A percentile compares a stretch with the other conserved stretches of the same genome.
phyloP scores from a whole-genome alignment of 2,113 vertebrate genomes.

The Oplegnathus fasciatus region DNA sequence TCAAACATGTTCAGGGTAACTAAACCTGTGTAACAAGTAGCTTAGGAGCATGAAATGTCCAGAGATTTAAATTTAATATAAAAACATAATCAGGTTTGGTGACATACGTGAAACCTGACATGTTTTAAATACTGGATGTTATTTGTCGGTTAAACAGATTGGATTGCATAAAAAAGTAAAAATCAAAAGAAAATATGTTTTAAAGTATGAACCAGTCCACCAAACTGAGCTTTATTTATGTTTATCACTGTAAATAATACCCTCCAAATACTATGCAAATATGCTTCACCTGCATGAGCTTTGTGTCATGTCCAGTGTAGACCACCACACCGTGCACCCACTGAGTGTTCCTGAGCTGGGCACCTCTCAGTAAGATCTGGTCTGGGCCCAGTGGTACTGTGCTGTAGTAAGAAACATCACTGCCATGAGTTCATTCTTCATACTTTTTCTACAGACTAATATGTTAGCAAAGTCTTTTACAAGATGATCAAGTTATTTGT shows the following conservation, averaged over 20 bases:
- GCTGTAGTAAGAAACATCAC: slow-evolving; percentile 78
- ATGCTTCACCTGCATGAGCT: slow-evolving; percentile 95
- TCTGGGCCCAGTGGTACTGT: slow-evolving; percentile 94
- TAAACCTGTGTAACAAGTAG: background rate
- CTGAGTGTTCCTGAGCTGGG: slow-evolving; percentile 97
- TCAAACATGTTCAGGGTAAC: background rate
- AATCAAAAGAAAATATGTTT: background rate
- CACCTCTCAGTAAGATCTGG: slow-evolving; percentile 97
- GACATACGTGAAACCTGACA: background rate
- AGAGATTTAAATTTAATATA: background rate
- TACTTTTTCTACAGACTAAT: background rate
- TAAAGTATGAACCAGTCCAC: background rate
- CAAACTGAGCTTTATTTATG: background rate
- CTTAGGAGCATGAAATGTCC: background rate
- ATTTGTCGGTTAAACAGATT: background rate
- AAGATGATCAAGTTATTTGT: background rate
- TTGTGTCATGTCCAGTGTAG: slow-evolving; percentile 98
- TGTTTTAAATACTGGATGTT: background rate
- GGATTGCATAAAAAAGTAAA: background rate
- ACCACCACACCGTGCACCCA: slow-evolving; percentile 98
- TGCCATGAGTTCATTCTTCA: background rate
- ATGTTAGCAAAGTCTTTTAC: background rate
- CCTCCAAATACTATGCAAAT: background rate
- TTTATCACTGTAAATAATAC: background rate
- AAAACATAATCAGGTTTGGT: background rate